Percentiles rank a stretch among this genome's conserved stretches.
These are phyloP conservation scores for Noturus placidus DNA, from an alignment of 2,113 vertebrate genomes.

Conservation along the genomic window DNA sequence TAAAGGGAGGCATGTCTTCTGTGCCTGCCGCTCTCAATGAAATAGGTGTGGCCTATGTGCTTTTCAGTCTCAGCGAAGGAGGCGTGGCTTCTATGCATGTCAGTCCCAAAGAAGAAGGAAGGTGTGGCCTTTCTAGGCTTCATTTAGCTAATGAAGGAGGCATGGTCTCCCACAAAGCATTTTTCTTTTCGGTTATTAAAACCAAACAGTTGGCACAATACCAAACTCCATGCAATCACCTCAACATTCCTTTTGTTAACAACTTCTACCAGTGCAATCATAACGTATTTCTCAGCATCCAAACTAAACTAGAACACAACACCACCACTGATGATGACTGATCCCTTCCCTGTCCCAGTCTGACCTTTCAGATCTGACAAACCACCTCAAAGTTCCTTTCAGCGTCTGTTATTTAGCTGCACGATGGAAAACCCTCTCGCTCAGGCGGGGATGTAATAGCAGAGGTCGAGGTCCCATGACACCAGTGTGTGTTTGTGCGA, in stretches of 20 bases:
- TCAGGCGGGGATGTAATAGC: not conserved
- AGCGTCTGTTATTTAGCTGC: not conserved
- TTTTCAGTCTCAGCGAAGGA: not conserved
- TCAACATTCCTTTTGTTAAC: not conserved
- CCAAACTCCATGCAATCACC: not conserved
- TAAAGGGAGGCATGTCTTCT: too few relatives aligned
- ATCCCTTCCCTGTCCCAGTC: not conserved
- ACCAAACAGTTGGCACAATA: not conserved
- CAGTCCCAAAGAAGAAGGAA: not conserved
- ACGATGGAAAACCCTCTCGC: not conserved
- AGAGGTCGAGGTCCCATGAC: slow-evolving; percentile 20
- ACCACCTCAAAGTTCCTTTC: not conserved
- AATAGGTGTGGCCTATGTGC: not conserved
- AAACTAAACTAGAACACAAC: not conserved
- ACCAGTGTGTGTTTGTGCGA: not conserved
- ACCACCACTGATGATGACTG: not conserved
- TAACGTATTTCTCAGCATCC: not conserved
- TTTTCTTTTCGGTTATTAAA: not conserved
- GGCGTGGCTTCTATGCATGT: not conserved
- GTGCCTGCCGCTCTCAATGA: not conserved
- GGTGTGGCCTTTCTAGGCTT: not conserved
- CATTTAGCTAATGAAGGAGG: not conserved
- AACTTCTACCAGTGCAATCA: too few relatives aligned
- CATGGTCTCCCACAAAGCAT: not conserved
- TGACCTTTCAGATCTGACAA: not conserved